A percentile compares a stretch with the other conserved stretches of the same genome.
Evolutionary conservation across 2,113 vertebrate genomes (phyloP).

Genomic region (Campylomormyrus numenius): DNA sequence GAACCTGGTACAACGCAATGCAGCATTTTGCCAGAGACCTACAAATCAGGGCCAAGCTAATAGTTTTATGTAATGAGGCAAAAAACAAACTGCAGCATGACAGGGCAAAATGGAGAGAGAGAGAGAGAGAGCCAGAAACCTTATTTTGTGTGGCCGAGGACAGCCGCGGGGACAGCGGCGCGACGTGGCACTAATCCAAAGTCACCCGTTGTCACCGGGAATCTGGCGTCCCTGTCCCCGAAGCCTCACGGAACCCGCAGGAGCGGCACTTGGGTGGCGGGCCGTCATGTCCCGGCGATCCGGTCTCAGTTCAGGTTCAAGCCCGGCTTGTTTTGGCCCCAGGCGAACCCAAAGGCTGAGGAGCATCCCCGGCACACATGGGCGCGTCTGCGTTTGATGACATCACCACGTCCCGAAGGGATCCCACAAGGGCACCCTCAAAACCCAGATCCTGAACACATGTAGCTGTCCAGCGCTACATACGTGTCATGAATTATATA

Average conservation of each 20-base stretch:
- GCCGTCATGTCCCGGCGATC: background rate
- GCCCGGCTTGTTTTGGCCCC: constrained; percentile 40
- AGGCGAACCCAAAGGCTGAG: constrained; percentile 41
- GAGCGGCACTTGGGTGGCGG: background rate
- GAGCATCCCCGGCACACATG: constrained; percentile 31
- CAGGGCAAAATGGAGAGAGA: background rate
- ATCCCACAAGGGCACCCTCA: background rate
- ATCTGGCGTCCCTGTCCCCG: background rate
- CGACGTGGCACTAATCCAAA: background rate
- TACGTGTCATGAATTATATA: constrained; percentile 4
- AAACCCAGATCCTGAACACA: background rate
- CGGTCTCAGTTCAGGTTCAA: constrained; percentile 20
- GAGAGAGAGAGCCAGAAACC: background rate
- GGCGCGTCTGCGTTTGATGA: constrained; percentile 40
- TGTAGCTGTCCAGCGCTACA: background rate
- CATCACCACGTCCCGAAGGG: background rate
- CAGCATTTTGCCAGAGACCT: background rate
- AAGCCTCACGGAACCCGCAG: background rate
- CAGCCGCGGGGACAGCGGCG: background rate
- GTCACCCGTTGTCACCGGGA: background rate
- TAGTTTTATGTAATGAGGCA: background rate
- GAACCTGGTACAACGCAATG: background rate
- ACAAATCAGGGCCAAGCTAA: background rate
- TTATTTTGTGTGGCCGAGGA: background rate
- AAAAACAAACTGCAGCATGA: background rate